These are phyloP conservation scores for Sebastes jordani DNA, from an alignment of 2,797 vertebrate species.

Conservation along the genomic window DNA sequence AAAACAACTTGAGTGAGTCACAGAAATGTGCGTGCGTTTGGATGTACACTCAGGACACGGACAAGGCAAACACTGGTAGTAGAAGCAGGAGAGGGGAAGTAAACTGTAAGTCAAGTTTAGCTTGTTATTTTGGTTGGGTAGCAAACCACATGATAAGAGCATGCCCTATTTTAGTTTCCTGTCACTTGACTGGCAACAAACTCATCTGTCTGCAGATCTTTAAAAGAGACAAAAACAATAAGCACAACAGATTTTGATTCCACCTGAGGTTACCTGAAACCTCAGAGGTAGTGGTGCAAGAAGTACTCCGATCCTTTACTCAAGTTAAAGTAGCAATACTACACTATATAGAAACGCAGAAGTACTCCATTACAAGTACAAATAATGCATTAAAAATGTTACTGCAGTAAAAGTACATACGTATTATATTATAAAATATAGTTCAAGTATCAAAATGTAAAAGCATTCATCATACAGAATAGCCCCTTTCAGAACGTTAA, in stretches of 20 bases:
- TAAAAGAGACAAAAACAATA: constrained; percentile 1
- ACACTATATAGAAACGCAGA: neutral
- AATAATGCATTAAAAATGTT: neutral
- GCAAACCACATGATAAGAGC: constrained; percentile 65
- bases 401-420: neutral
- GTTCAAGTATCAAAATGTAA: neutral
- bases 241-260: neutral
- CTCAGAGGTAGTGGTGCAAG: neutral
- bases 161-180: constrained; percentile 73
- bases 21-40: constrained; percentile 7
- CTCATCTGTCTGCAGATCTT: neutral
- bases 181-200: constrained; percentile 37
- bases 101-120: constrained; percentile 20
- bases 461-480: neutral
- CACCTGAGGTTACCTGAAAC: neutral
- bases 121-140: constrained; percentile 65
- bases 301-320: neutral
- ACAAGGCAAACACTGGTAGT: constrained; percentile 9
- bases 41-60: neutral
- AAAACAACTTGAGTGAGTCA: constrained; percentile 35
- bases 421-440: neutral
- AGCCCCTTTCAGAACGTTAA: no score
- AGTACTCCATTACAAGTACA: neutral
- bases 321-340: neutral
- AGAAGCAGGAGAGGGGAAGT: constrained; percentile 57